Evolutionary conservation across 2,888 invertebrate species (phyloP), one percentile per base, ranked within the genome.

Genomic region (Dasypogon diadema): DNA sequence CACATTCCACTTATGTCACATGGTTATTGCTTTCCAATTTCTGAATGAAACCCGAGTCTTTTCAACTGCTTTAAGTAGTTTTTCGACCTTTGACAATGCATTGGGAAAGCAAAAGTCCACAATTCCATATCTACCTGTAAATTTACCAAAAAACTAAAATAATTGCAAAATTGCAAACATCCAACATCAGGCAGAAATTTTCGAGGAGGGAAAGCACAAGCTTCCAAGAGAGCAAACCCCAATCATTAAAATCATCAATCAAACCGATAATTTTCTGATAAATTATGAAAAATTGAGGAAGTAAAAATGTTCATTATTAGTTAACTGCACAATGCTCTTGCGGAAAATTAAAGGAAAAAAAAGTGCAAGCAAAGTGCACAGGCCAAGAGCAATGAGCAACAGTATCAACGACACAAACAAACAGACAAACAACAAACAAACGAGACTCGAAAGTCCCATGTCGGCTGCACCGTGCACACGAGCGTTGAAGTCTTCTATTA

Each of bases 251-350:
- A 65, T 65, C 46, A 65, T 65, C 22, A 65, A 65, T 46, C 46
- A 65, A 46, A 65, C 65, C 65, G 48, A 65, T 65, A 65, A 65
- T 65, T 65, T 65, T 42, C 65, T 37, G 65, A 46, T 65, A 65
- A 65, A 65, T 65, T 65, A 65, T 65, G 48, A 65, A 65, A 65
- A 65, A 65, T 65, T 65, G 65, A 65, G 65, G 65, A 65, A 65
- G 65, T 65, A 65, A 65, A 65, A 65, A 65, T 65, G 65, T 46
- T 65, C 46, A 65, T 65, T 65, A 65, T 65, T 65, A 65, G 65
- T 65, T 24, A 65, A 65, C 65, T 65, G 65, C 46, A 65, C 65
- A 65, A 65, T 65, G 65, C 46, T 48, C 24, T 21, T 65, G 65
- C 14, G 14, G 58, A 30, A 30, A 30, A 30, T 30, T 24, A 26